These are phyloP conservation scores for Macrophya annulata DNA, from an alignment of 2,888 invertebrate species.

Conservation along the genomic window DNA sequence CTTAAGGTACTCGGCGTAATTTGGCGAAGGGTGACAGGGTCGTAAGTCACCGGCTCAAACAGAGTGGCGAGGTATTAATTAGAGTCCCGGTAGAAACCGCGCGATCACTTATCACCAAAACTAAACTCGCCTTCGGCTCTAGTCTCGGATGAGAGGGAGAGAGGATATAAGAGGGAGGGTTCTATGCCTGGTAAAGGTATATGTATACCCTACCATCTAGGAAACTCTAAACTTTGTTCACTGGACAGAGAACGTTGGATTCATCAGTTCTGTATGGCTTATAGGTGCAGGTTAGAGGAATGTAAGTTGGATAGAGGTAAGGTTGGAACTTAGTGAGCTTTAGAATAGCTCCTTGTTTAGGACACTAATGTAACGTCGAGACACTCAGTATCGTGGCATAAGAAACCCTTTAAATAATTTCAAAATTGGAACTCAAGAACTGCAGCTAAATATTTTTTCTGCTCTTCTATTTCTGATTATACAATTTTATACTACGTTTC, in stretches of 20 bases:
- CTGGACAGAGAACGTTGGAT: slow-evolving; percentile 1
- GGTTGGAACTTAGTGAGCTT: not conserved
- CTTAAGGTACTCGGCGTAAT: slow-evolving; percentile 69
- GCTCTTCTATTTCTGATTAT: not conserved
- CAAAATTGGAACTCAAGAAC: not conserved
- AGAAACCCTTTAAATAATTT: not conserved
- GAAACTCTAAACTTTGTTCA: slow-evolving; percentile 38
- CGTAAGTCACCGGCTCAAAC: slow-evolving; percentile 79
- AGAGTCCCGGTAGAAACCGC: slow-evolving; percentile 76
- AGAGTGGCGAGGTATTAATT: slow-evolving; percentile 79
- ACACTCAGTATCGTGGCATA: not conserved
- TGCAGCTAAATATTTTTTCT: not conserved
- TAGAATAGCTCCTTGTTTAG: not conserved
- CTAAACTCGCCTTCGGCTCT: slow-evolving; percentile 60
- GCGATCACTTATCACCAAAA: slow-evolving; percentile 78
- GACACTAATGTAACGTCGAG: not conserved
- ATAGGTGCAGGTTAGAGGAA: not conserved
- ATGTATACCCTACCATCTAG: not conserved
- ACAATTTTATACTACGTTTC: too few species aligned
- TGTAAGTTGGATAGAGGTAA: not conserved
- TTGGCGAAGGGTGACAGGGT: slow-evolving; percentile 73
- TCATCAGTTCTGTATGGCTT: not conserved
- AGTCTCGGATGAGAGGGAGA: not conserved
- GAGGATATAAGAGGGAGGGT: not conserved
- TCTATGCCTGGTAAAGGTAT: not conserved